A percentile compares a stretch with the other conserved stretches of the same genome.
Evolutionary conservation across 2,113 vertebrate species (phyloP).

Genomic region (Panthera leo): DNA sequence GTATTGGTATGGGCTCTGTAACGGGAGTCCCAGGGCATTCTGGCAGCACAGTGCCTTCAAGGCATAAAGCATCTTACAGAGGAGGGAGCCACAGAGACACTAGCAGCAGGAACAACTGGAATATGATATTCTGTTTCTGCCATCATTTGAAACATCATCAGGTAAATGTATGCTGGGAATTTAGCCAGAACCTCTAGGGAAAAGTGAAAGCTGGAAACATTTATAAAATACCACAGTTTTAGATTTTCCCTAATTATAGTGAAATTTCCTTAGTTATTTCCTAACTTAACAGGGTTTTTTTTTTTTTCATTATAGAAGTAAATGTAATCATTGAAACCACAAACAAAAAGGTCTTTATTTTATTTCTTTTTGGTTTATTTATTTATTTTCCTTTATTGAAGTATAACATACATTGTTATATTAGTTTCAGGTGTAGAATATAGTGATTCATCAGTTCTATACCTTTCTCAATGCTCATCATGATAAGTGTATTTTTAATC

Average conservation of each 20-base stretch:
- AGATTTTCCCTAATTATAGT: conserved; percentile 12
- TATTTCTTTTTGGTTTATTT: not conserved
- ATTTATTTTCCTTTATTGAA: not conserved
- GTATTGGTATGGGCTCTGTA: not conserved
- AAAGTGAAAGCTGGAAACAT: conserved; percentile 21
- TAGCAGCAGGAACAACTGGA: not conserved
- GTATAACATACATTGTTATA: not conserved
- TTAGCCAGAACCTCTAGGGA: conserved; percentile 31
- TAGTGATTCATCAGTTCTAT: not conserved
- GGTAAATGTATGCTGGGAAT: not conserved
- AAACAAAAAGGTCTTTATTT: not conserved
- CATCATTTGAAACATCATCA: not conserved
- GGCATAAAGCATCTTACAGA: not conserved
- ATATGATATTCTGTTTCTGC: not conserved
- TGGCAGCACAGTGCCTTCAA: not conserved
- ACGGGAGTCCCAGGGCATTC: fast-evolving
- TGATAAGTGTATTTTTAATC: not conserved
- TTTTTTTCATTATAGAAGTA: not conserved
- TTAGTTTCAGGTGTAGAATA: not conserved
- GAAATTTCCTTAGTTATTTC: conserved; percentile 22
- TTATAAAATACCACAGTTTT: conserved; percentile 33
- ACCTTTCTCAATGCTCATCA: not conserved
- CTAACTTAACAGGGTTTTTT: not conserved
- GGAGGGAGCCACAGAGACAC: not conserved
- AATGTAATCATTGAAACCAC: not conserved